These are phyloP conservation scores for Harpegnathos saltator DNA, from an alignment of 1,140 invertebrate genomes.

Conservation along the genomic window DNA sequence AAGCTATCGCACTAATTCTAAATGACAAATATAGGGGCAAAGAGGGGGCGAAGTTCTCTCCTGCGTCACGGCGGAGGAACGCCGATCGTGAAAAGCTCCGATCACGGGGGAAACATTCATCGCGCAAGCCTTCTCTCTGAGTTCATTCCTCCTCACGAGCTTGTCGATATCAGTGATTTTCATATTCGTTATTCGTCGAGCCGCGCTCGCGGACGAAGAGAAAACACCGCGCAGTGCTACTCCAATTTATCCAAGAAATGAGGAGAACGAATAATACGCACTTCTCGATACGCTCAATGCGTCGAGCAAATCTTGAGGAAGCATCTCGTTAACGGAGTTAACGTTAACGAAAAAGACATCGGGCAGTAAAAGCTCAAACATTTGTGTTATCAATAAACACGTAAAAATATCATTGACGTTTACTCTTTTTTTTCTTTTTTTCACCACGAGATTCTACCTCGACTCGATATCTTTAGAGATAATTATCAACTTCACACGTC, in stretches of 20 bases:
- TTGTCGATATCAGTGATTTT: neutral
- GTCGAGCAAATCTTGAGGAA: neutral
- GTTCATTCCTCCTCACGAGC: conserved; percentile 45
- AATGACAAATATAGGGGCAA: conserved; percentile 75
- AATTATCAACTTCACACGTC: too few relatives aligned
- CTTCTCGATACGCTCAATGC: too few relatives aligned
- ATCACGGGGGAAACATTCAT: conserved; percentile 62
- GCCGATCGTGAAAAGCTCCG: conserved; percentile 70
- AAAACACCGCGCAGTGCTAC: neutral
- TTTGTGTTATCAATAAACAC: neutral
- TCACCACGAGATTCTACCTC: too few relatives aligned
- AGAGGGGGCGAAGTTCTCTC: conserved; percentile 74
- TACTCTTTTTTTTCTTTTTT: too few relatives aligned
- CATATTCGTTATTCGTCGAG: too few relatives aligned
- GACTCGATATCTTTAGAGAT: too few relatives aligned
- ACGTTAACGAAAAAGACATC: neutral
- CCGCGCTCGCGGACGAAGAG: neutral
- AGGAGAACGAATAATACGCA: neutral
- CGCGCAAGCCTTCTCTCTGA: conserved; percentile 69
- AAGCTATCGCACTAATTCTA: conserved; percentile 81
- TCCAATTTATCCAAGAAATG: neutral
- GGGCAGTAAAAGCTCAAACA: neutral
- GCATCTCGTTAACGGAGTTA: neutral
- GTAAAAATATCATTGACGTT: too few relatives aligned
- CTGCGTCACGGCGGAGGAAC: conserved; percentile 83